A percentile compares a stretch with the other conserved stretches of the same genome.
phyloP scores from a whole-genome alignment of 2,888 invertebrate genomes.

The Coronaproctus castanopsis region DNA sequence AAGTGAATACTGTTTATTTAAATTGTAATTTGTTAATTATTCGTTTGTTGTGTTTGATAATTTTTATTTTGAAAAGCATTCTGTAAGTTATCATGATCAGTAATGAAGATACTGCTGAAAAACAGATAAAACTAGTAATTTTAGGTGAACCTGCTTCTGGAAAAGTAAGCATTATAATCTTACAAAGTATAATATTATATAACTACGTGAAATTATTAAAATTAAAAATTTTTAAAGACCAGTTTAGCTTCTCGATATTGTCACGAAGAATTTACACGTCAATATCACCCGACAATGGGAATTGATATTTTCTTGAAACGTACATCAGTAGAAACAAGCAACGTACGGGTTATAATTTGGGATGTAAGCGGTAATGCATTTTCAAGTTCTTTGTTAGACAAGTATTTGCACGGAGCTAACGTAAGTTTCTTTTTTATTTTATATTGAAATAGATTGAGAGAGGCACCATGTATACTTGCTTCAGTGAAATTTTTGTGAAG shows the following conservation, averaged over 20 bases:
- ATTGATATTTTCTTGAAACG: conserved; percentile 51
- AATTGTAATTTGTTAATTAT: too few species aligned
- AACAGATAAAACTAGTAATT: conserved; percentile 52
- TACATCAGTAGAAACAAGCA: conserved; percentile 34
- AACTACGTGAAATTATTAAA: not conserved
- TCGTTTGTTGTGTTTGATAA: too few species aligned
- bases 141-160: conserved; percentile 63
- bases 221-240: conserved; percentile 29
- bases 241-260: conserved; percentile 42
- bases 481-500: too few species aligned
- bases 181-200: not conserved
- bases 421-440: too few species aligned
- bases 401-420: conserved; percentile 47
- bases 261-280: conserved; percentile 40
- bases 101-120: conserved; percentile 25
- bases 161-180: conserved; percentile 49
- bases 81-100: not conserved
- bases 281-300: conserved; percentile 43
- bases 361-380: conserved; percentile 66
- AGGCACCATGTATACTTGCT: too few species aligned
- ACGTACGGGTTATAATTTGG: conserved; percentile 54
- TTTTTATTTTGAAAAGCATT: too few species aligned
- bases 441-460: conserved; percentile 2
- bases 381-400: conserved; percentile 54
- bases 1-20: too few species aligned